These are phyloP conservation scores for Sebastes steindachneri DNA, from an alignment of 2,797 vertebrate genomes.

Conservation along the genomic window DNA sequence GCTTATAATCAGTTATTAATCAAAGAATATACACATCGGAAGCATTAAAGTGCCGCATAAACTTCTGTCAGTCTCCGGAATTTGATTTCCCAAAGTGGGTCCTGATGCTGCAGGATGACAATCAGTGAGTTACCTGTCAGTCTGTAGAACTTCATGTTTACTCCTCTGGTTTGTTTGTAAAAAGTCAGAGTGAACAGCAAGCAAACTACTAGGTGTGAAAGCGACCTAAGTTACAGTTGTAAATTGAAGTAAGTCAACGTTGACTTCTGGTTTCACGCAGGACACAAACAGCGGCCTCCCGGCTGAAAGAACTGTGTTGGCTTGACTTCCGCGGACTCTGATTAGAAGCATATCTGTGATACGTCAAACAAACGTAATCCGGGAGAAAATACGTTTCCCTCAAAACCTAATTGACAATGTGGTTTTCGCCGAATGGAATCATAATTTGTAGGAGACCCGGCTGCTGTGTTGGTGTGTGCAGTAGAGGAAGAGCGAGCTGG, in stretches of 20 bases:
- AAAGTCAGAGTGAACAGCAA: too few species aligned
- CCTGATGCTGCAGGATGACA: too few species aligned
- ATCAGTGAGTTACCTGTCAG: too few species aligned
- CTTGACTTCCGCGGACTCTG: neutral
- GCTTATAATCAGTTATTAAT: too few species aligned
- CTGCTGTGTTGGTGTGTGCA: neutral
- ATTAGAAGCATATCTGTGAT: neutral
- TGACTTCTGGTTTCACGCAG: neutral
- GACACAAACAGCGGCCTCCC: neutral
- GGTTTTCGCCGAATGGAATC: accelerated
- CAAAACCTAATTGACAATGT: neutral
- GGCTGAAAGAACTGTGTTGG: neutral
- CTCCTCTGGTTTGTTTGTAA: too few species aligned
- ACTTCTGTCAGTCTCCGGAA: too few species aligned
- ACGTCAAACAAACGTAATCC: neutral
- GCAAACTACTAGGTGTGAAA: too few species aligned
- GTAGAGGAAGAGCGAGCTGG: slow-evolving; percentile 33
- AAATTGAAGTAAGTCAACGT: neutral
- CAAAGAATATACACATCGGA: too few species aligned
- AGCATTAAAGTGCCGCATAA: too few species aligned
- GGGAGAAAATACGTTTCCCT: neutral
- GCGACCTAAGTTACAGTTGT: neutral
- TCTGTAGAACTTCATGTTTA: too few species aligned
- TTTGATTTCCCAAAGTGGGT: too few species aligned
- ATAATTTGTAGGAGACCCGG: neutral